Base-by-base conservation (phyloP, 2,888 invertebrate genomes). In the Blera fallax region DNA sequence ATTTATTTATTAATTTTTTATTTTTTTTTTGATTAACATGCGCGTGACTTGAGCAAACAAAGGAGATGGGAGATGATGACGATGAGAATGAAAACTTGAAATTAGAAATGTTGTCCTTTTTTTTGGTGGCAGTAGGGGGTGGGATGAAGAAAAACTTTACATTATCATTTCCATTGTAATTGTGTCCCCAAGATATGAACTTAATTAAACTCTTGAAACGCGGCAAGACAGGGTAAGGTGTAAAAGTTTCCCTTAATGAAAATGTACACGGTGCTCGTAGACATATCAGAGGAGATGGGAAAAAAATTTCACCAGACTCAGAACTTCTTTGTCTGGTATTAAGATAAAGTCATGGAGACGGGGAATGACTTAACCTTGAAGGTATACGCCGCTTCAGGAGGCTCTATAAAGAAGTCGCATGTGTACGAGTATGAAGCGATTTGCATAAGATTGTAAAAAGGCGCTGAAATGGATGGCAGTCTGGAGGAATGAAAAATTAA, bases 141-240 rank as follows among this genome's bases (percentile, higher is more conserved):
- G 7, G 8, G 14, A 8, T 5, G 27, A 62, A 58, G 29, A 24
- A 64, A 52, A 65, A 60, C 58, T 34, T 79, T 76, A 40, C 64
- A 82, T 64, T 69, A 69, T 56, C 62, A 79, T 83, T 83, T 73
- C 34, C 50, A 62, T 34, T 79, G 64, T 74, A 83, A 83, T 83
- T 83, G 83, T 79, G 62, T 79, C 79, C 79, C 48, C 73, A n/a
- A 83, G 83, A 79, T 79, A 79, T 79, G 83, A 83, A 83, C 83
- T 83, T 83, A 83, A 83, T 83, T 83, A 74, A 74, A 73, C 67
- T 32, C 69, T 54, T 52, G 24, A 56, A 81, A 50, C 48, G 29
- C 32, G 40, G n/a, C 4, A 10, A 21, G 34, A 3, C 3, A 2
- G 10, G 27, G 21, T 16, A 54, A 43, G 56, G 29, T 32, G 18